phyloP scores from a whole-genome alignment of 2,888 invertebrate species.

The Xylota sylvarum region DNA sequence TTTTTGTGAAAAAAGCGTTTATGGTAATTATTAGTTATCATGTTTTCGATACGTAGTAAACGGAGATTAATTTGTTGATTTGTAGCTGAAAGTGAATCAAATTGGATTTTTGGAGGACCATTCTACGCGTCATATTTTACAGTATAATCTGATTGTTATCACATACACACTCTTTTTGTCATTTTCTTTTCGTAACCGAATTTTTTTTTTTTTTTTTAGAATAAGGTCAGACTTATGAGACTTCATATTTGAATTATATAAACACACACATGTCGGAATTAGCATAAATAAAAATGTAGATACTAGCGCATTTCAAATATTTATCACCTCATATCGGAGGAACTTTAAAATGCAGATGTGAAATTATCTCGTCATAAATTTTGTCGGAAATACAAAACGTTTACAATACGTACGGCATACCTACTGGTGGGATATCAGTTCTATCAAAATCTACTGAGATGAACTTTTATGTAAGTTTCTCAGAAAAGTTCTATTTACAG shows the following conservation, averaged over 20 bases:
- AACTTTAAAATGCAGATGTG: slow-evolving; percentile 36
- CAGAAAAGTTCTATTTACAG: not conserved
- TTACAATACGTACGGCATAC: not conserved
- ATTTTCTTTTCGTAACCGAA: slow-evolving; percentile 34
- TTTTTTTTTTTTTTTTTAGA: slow-evolving; percentile 24
- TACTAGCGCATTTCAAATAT: slow-evolving; percentile 46
- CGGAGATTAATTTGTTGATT: slow-evolving; percentile 55
- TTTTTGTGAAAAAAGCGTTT: slow-evolving; percentile 58
- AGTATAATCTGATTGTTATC: slow-evolving; percentile 52
- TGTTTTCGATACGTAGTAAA: slow-evolving; percentile 27
- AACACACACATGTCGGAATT: slow-evolving; percentile 48
- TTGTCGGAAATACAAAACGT: not conserved
- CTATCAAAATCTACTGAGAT: not conserved
- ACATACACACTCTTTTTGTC: slow-evolving; percentile 34
- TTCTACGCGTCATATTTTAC: slow-evolving; percentile 35
- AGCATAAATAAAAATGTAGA: slow-evolving; percentile 51
- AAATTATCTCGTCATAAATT: slow-evolving; percentile 40
- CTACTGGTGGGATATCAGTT: not conserved
- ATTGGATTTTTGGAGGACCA: slow-evolving; percentile 22
- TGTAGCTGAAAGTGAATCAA: slow-evolving; percentile 49
- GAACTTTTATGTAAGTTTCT: not conserved
- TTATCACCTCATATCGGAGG: slow-evolving; percentile 44
- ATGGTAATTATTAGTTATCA: slow-evolving; percentile 51
- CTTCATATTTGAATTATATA: slow-evolving; percentile 10
- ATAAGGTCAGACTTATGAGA: slow-evolving; percentile 40